Percentiles rank a stretch among this genome's conserved stretches.
Evolutionary conservation across 2,888 invertebrate species (phyloP).

Genomic region (Zygogramma bicolorata): DNA sequence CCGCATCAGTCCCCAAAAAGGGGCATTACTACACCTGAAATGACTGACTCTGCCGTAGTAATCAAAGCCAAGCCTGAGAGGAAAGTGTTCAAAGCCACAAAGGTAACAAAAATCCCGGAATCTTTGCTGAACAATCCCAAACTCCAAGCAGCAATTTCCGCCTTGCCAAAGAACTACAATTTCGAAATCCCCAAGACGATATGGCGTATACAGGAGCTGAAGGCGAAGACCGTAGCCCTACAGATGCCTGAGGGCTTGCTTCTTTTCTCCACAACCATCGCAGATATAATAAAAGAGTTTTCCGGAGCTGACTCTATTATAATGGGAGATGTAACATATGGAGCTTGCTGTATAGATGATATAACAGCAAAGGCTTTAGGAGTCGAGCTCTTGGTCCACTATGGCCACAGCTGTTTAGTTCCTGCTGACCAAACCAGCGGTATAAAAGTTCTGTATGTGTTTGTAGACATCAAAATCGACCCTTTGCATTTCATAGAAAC

Average conservation of each 20-base stretch:
- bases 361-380: constrained; percentile 91
- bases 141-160: constrained; percentile 78
- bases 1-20: neutral
- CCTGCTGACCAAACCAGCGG: constrained; percentile 87
- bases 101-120: constrained; percentile 85
- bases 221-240: constrained; percentile 89
- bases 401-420: constrained; percentile 97
- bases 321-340: constrained; percentile 99
- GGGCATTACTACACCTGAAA: constrained; percentile 17
- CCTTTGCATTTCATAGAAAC: constrained; percentile 92
- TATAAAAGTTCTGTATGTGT: constrained; percentile 95
- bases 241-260: constrained; percentile 98
- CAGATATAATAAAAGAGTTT: constrained; percentile 89
- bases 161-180: constrained; percentile 93
- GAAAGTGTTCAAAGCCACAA: constrained; percentile 82
- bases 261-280: constrained; percentile 91
- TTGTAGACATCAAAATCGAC: constrained; percentile 98
- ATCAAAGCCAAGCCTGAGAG: constrained; percentile 84
- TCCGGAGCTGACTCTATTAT: constrained; percentile 92
- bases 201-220: constrained; percentile 91
- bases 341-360: constrained; percentile 99
- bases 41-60: constrained; percentile 69
- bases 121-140: constrained; percentile 81
- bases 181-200: constrained; percentile 98
- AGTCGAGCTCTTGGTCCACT: constrained; percentile 93